Conservation (phyloP, 2,113 vertebrate genomes). For the Malurus alboscapulatus region DNA sequence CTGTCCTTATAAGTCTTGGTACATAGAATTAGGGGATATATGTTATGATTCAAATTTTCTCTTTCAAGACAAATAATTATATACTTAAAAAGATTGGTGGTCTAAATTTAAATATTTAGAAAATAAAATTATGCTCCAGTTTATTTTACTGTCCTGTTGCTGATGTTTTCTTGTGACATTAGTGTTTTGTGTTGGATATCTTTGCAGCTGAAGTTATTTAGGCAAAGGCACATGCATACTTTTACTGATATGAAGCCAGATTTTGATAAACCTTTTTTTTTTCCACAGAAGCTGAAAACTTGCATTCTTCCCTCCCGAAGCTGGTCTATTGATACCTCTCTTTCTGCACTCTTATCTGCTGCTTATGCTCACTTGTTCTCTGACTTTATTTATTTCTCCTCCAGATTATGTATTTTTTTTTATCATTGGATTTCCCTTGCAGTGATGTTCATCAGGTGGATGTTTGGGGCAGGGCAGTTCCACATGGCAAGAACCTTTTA, state of each 20-base stretch:
- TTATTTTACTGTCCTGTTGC: neutral
- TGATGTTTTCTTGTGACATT: neutral
- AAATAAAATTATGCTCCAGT: neutral
- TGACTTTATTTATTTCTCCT: neutral
- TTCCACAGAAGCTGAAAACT: neutral
- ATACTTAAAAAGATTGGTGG: neutral
- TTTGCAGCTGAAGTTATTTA: neutral
- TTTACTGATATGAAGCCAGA: neutral
- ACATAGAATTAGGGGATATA: neutral
- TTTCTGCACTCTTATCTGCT: neutral
- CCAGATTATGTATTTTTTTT: rapidly evolving
- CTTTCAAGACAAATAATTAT: neutral
- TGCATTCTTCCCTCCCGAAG: neutral
- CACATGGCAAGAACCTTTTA: neutral
- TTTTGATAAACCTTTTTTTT: neutral
- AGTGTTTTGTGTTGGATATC: neutral
- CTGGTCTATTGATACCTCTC: neutral
- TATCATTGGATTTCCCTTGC: neutral
- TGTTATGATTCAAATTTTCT: neutral
- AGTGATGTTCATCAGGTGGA: neutral
- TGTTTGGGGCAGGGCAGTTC: neutral
- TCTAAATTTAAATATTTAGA: neutral
- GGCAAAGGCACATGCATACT: neutral
- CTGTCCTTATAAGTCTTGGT: neutral
- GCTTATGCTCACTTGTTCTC: neutral